Evolutionary conservation across 2,888 invertebrate species (phyloP).

Genomic region (Diarsia brunnea): DNA sequence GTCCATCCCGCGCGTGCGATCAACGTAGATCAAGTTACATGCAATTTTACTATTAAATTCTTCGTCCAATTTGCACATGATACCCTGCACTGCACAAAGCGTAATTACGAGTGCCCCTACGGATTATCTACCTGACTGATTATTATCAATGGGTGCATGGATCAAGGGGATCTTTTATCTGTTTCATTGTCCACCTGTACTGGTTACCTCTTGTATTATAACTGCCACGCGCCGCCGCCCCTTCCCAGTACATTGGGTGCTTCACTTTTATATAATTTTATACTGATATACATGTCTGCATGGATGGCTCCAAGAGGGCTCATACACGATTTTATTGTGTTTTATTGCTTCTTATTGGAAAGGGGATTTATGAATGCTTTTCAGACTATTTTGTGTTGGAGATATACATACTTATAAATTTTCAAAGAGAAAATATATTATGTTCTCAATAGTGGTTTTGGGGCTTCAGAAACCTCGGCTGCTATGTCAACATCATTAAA

Average conservation of each 20-base stretch:
- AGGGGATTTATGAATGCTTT: constrained; percentile 50
- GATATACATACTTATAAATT: constrained; percentile 23
- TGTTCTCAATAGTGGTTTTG: background rate
- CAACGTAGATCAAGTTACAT: constrained; percentile 36
- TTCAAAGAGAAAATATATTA: background rate
- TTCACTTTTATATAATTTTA: constrained; percentile 67
- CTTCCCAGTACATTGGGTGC: constrained; percentile 58
- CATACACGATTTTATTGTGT: constrained; percentile 56
- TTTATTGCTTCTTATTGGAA: constrained; percentile 66
- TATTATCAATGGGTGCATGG: constrained; percentile 75
- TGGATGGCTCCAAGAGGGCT: constrained; percentile 49
- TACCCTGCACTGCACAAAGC: constrained; percentile 75
- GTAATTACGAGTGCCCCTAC: constrained; percentile 81
- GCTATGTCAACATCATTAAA: constrained; percentile 23
- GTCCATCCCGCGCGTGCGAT: constrained; percentile 20
- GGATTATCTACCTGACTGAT: constrained; percentile 88
- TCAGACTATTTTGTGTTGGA: constrained; percentile 33
- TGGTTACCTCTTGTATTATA: constrained; percentile 85
- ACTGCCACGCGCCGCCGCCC: constrained; percentile 74
- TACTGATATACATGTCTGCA: constrained; percentile 55
- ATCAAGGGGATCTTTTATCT: constrained; percentile 69
- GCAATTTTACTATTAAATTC: constrained; percentile 45
- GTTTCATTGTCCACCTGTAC: constrained; percentile 64
- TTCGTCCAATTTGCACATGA: constrained; percentile 56
- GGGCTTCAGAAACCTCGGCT: background rate